Base-by-base conservation (phyloP, 2,888 invertebrate species). In the Machimus atricapillus region DNA sequence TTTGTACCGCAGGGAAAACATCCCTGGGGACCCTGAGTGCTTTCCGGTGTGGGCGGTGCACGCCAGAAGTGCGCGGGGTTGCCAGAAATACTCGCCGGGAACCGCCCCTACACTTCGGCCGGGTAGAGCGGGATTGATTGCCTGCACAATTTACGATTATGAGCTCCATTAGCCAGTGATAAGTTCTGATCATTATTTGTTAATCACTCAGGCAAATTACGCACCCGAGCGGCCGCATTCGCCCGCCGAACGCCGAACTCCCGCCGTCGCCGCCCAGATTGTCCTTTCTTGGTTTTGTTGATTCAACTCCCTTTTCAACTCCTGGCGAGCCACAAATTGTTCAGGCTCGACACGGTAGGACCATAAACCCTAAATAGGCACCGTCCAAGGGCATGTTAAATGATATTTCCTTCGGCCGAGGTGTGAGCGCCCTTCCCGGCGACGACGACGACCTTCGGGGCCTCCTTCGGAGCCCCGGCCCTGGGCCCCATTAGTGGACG, bases 171-270 rank as follows among this genome's bases (percentile, higher is more conserved):
- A 86, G 82, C 73, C 31, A 79, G 87, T 86, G 88, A 88, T 88
- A 87, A 88, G 88, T 88, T 79, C 86, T 83, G 83, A 86, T 86
- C 88, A 87, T 88, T 88, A 76, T 86, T 86, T 88, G 86, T 88
- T 88, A 88, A 85, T 88, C 87, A 88, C 87, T 88, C 87, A 85
- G 77, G 85, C 66, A 87, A 87, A 87, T 87, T 87, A 87, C 87
- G 85, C 58, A 79, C 77, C 34, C 52, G 81, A 58, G 40, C 31
- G 27, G 73, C 40, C 40, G 73, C 73, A 4, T 31, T 66, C 23
- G 66, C 14, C 27, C 66, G 66, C 9, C 23, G 66, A 66, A 43
- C 27, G 27, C 34, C 34, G 34, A 6, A 6, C n/a, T n/a, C n/a
- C n/a, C n/a, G n/a, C n/a, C 31, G 31, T 3, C 7, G 6, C 9